Base-by-base conservation (phyloP, 2,888 invertebrate genomes). In the Argyresthia albistria region DNA sequence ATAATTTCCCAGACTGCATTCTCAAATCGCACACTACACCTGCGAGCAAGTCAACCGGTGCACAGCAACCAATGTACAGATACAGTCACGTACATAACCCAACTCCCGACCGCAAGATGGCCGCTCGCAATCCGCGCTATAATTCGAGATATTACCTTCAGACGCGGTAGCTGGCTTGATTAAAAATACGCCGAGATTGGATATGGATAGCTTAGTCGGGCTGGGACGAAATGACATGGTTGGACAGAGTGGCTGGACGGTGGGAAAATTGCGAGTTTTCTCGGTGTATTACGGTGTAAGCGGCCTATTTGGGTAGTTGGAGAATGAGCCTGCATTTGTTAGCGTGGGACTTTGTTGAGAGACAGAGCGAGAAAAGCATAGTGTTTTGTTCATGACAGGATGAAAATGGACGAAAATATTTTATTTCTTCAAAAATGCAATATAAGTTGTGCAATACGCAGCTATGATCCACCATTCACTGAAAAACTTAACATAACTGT, bases 81-180 rank as follows among this genome's bases (percentile, higher is more conserved):
- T 39, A 39, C 39, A 37, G 48, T 48, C 48, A 48, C 48, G 48
- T 48, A 37, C 48, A 36, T 25, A 25, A 25, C 25, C 25, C 25
- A 39, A 36, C 48, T 48, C 37, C 48, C 48, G 48, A 48, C 48
- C 48, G 48, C 48, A 48, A 12, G 45, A 25, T 25, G 45, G 45
- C 25, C 25, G 35, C 47, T 25, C 35, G 37, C 48, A 48, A 48
- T 48, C 48, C 15, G 25, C 78, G 76, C 80, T 81, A 68, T 84
- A 83, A 86, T 86, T 83, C 81, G 73, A 70, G 69, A 77, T 82
- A 86, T 83, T 84, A 76, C 65, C 74, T 75, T 25, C 25, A 25
- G 74, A 64, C 64, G 62, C 59, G 62, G 76, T 82, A 70, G 84
- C 80, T 81, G 25, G 83, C 82, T 76, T 76, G 73, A 79, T 78